Base-by-base conservation (phyloP, 2,113 vertebrate genomes). In the Coracopsis vasa region DNA sequence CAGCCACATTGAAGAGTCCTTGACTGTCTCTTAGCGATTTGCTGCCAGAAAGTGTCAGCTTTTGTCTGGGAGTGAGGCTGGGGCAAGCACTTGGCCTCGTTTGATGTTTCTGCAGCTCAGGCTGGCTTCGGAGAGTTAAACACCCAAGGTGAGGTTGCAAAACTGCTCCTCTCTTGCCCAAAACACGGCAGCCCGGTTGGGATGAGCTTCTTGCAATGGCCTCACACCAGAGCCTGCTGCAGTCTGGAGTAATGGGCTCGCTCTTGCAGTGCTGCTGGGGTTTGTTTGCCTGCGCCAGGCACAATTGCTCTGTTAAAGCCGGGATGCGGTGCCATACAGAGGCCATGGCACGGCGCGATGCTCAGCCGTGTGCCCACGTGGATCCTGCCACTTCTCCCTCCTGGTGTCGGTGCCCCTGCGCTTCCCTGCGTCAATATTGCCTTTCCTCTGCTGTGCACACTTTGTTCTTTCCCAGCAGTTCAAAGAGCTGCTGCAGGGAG, bases 1-100 rank as follows among this genome's bases (percentile, higher is more conserved):
- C 98, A 97, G 97, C 97, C 94, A 79, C 97, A 90, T 60, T 97
- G 97, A 97, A 98, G 98, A 94, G 97, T 97, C 96, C 97, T 96
- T 95, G 97, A 97, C 91, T 80, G 86, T 90, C 94, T 94, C 97
- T 73, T 79, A 69, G 94, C 21, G 31, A 97, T 97, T 82, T 72
- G 56, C 91, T 85, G 92, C 94, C 85, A 98, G 97, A 97, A 98
- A 97, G 97, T 94, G 94, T 92, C 94, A 69, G 88, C 94, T 97
- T 98, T 98, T 98, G 98, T 98, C 97, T 98, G 97, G 45, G 9
- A 86, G 64, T 65, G 94, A 95, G n/a, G 97, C 97, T 92, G 61
- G 97, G 96, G 89, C 96, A 86, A 96, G 97, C 93, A 5, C 82
- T 82, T 37, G 19, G 73, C 90, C 66, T 80, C 41, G 29, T 69